phyloP scores from a whole-genome alignment of 2,888 invertebrate species.

The Stenurella melanura region DNA sequence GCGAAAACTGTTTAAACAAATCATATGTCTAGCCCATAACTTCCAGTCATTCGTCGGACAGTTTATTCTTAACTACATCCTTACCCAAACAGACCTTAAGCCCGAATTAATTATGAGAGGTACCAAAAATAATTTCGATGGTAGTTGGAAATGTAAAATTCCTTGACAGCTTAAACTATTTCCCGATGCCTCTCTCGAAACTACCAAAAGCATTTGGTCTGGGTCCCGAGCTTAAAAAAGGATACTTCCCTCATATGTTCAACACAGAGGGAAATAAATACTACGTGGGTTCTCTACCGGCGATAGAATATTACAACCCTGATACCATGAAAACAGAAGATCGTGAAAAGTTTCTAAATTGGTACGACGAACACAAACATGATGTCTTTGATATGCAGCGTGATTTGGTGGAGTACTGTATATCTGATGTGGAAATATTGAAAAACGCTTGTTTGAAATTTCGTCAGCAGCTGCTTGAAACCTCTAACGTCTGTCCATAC shows the following conservation, averaged over 20 bases:
- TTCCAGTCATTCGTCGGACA: not conserved
- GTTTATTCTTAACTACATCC: constrained; percentile 13
- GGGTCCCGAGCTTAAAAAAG: not conserved
- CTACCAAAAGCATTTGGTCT: constrained; percentile 48
- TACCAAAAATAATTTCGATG: constrained; percentile 47
- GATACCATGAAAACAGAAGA: no score
- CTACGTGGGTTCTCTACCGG: no score
- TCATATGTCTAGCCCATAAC: no score
- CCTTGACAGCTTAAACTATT: constrained; percentile 61
- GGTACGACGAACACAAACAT: no score
- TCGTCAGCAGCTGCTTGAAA: no score
- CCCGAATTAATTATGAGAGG: constrained; percentile 46
- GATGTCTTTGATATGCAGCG: no score
- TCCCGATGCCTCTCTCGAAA: no score
- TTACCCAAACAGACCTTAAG: constrained; percentile 38
- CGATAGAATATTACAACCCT: constrained; percentile 34
- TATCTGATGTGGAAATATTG: no score
- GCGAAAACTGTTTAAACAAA: no score
- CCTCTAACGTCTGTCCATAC: constrained; percentile 20
- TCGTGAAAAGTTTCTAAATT: no score
- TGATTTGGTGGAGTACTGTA: no score
- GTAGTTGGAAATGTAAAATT: constrained; percentile 44
- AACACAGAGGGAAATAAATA: constrained; percentile 46
- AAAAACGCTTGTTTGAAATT: no score
- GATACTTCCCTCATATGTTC: constrained; percentile 55